These are phyloP conservation scores for Peromyscus nudipes DNA, from an alignment of 2,797 vertebrate genomes.

Conservation along the genomic window DNA sequence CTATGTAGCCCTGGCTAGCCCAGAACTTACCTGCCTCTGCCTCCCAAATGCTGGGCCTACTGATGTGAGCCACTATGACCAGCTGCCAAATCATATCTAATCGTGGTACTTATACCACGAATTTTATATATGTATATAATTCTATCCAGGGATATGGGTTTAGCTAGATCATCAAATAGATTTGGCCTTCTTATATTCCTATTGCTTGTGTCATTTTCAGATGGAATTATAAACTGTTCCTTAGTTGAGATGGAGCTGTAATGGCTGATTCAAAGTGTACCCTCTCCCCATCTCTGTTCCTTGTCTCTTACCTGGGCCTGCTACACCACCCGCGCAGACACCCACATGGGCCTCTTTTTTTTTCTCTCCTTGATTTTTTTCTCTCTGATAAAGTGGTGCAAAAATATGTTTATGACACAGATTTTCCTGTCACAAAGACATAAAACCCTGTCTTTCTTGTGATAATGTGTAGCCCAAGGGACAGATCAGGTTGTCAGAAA, in stretches of 20 bases:
- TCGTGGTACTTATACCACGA: neutral
- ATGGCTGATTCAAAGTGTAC: constrained; percentile 29
- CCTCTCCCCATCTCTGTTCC: neutral
- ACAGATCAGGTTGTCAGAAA: constrained; percentile 66
- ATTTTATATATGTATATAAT: neutral
- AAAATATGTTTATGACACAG: constrained; percentile 12
- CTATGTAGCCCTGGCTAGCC: neutral
- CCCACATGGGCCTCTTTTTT: neutral
- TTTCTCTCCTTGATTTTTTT: neutral
- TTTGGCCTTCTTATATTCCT: neutral
- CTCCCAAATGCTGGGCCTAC: neutral
- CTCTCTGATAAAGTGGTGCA: constrained; percentile 54
- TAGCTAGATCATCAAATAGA: neutral
- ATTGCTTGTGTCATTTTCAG: constrained; percentile 32
- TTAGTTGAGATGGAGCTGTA: constrained; percentile 42
- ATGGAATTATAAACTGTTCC: neutral
- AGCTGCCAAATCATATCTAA: neutral
- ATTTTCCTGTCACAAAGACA: constrained; percentile 35
- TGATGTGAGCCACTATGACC: neutral
- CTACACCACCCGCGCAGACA: accelerated
- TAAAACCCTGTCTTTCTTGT: constrained; percentile 32
- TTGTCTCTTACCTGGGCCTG: constrained; percentile 28
- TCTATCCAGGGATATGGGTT: neutral
- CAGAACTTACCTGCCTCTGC: neutral
- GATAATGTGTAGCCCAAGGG: constrained; percentile 52